Evolutionary conservation across 2,113 vertebrate species (phyloP), one percentile per base, ranked within the genome.

Genomic region (Paralichthys olivaceus): DNA sequence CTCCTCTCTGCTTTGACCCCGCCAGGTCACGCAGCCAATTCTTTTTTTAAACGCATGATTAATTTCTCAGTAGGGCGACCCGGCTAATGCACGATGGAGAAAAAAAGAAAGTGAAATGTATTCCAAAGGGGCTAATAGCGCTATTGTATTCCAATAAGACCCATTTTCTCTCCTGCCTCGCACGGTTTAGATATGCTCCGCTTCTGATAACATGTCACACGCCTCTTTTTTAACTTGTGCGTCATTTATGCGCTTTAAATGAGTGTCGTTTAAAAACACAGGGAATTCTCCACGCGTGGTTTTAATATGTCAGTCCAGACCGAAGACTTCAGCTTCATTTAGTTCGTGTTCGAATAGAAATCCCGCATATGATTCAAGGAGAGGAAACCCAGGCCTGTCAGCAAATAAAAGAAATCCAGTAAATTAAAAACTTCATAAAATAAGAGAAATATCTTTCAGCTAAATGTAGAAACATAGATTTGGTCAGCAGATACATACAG

Each of bases 1-100:
- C 51, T 8, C 43, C 77, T 72, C 57, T n/a, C 75, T 62, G 74
- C 34, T 80, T 84, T 89, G 93, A 94, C 85, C 91, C 90, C 79
- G 84, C 60, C 76, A 93, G 91, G 93, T 94, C 93, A 92, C 90
- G 72, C 82, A 85, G 88, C 92, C 91, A 90, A 91, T 94, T 93
- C 80, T 90, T 92, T 93, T 91, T 92, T 91, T 80, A 86, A 93
- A 92, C 91, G 93, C 92, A 85, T 92, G 93, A 94, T 95, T 94
- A 93, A 93, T 94, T 94, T 93, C 94, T 92, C 93, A 91, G 92
- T 89, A 89, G 93, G 88, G 80, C 83, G 84, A 90, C 37, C 78
- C 71, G 81, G 64, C 82, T 81, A 75, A 84, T 90, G 88, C 84
- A 87, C 93, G 85, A 86, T 85, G 87, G 78, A 59, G 17, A 92